Evolutionary conservation across 2,888 invertebrate species (phyloP), one percentile per base, ranked within the genome.

Genomic region (Polymixis lichenea): DNA sequence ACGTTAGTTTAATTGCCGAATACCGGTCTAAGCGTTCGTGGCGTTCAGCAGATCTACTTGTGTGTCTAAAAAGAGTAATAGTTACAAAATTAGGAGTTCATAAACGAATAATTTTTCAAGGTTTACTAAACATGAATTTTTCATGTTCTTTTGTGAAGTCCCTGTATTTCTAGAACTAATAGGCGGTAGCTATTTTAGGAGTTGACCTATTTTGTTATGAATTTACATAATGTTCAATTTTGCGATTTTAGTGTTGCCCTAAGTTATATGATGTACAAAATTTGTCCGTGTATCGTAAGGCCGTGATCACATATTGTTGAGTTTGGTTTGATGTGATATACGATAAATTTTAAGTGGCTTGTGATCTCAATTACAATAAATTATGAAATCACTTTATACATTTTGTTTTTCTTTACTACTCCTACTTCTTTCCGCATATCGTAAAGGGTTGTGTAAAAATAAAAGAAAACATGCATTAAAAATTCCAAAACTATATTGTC

Each of bases 331-430:
- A 87, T 90, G 91, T 93, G 90, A 92, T 92, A 89, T 91, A 91
- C 91, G 89, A 93, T 93, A 93, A 92, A 92, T 93, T 93, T 80
- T 91, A 94, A 93, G 93, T 94, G 91, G 92, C 89, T 94, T 95
- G 95, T 95, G 96, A 96, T 96, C 96, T 96, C 96, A 95, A 90
- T 94, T 91, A 92, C 87, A 85, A 95, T 94, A 95, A 93, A 94
- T 91, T 91, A 90, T 92, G 84, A 93, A 95, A 94, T 92, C 88
- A 83, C 87, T 75, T 60, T 78, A 74, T 83, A 19, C 68, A 76
- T 83, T 78, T 84, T 71, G 58, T 83, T 78, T 77, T 64, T 75
- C 19, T 76, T 25, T 69, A 15, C 15, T 0, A 32, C 1, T 58
- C 6, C n/a, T 56, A 0, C 9, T 66, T 70, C 28, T 72, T 13